Conservation (phyloP, 2,888 invertebrate genomes). For the Agrotis exclamationis region DNA sequence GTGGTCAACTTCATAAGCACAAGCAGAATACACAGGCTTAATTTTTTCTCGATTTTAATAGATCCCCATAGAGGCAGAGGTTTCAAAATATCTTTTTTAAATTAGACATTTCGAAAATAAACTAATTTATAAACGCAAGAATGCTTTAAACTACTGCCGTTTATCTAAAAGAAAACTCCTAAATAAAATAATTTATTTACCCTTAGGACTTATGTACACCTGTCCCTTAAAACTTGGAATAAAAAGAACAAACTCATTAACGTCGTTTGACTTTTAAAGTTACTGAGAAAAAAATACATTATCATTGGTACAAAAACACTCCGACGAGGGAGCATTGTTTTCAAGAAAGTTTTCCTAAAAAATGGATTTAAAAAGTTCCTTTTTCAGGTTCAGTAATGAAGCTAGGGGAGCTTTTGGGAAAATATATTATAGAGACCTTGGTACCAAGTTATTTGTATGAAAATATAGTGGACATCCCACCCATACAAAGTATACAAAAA, state of each 20-base stretch:
- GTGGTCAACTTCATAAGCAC: too few species aligned
- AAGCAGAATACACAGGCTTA: too few species aligned
- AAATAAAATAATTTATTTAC: slow-evolving; percentile 8
- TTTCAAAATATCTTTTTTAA: too few species aligned
- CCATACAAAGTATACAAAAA: too few species aligned
- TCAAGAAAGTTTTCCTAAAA: slow-evolving; percentile 41
- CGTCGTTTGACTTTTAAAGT: slow-evolving; percentile 46
- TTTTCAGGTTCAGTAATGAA: slow-evolving; percentile 37
- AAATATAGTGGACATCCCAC: too few species aligned
- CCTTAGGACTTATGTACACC: background rate
- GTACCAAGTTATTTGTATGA: background rate
- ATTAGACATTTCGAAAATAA: too few species aligned
- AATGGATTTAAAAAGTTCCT: slow-evolving; percentile 36
- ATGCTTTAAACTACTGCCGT: background rate
- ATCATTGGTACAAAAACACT: slow-evolving; percentile 40
- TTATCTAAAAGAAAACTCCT: background rate
- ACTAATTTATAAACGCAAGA: too few species aligned
- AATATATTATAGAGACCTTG: background rate
- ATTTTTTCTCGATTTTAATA: too few species aligned
- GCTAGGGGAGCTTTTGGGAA: background rate
- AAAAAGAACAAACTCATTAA: slow-evolving; percentile 54
- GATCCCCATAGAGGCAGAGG: too few species aligned
- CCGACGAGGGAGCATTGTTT: slow-evolving; percentile 43
- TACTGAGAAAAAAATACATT: slow-evolving; percentile 32
- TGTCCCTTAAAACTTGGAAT: slow-evolving; percentile 26